A percentile compares a stretch with the other conserved stretches of the same genome.
These are phyloP conservation scores for Caerostris extrusa DNA, from an alignment of 1,140 invertebrate genomes.

Conservation along the genomic window DNA sequence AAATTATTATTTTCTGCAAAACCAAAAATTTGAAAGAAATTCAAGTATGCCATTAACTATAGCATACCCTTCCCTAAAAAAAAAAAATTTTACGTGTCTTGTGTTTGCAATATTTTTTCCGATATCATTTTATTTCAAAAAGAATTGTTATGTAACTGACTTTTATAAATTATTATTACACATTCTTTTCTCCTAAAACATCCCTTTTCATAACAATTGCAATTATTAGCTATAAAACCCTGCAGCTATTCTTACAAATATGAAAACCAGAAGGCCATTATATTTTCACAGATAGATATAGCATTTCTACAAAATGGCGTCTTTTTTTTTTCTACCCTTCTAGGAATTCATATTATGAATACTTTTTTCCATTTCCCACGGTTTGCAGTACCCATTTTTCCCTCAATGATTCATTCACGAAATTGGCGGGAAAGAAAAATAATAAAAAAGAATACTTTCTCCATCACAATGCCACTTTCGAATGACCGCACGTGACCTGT, in stretches of 20 bases:
- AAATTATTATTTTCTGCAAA: too few relatives aligned
- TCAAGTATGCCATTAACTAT: too few relatives aligned
- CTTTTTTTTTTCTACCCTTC: background rate
- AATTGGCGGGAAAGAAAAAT: slow-evolving; percentile 1
- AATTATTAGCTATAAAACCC: background rate
- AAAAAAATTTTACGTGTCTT: too few relatives aligned
- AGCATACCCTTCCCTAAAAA: too few relatives aligned
- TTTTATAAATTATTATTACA: background rate
- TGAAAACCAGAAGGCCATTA: background rate
- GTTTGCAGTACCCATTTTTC: slow-evolving; percentile 41
- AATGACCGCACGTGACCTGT: slow-evolving; percentile 43
- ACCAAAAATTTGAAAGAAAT: too few relatives aligned
- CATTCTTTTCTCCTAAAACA: background rate
- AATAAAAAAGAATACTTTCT: background rate
- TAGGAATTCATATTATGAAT: slow-evolving; percentile 29
- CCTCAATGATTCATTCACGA: slow-evolving; percentile 44
- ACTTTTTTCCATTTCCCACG: slow-evolving; percentile 41
- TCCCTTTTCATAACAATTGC: background rate
- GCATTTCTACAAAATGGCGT: background rate
- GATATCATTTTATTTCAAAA: too few relatives aligned
- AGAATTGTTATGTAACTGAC: too few relatives aligned
- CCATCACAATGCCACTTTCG: slow-evolving; percentile 32
- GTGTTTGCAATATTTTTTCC: too few relatives aligned
- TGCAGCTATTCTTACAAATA: background rate
- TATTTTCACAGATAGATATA: background rate